A percentile compares a stretch with the other conserved stretches of the same genome.
Conservation (phyloP, 2,113 vertebrate genomes). For the Istiophorus platypterus region DNA sequence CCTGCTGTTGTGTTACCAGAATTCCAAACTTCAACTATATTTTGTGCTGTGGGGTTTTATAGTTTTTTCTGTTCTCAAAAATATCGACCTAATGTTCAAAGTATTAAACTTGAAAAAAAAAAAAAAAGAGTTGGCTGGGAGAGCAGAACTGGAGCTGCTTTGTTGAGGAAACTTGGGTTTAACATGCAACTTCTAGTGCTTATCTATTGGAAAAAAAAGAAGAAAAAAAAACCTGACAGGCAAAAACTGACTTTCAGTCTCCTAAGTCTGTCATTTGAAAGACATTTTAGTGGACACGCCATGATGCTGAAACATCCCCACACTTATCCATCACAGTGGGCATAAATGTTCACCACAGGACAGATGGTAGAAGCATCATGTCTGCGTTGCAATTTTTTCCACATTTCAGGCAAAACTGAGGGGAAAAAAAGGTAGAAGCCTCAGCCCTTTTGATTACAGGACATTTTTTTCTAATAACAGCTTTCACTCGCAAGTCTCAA, state of each 20-base stretch:
- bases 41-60: neutral
- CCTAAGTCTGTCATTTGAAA: neutral
- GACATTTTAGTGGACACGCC: neutral
- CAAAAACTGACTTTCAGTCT: constrained; percentile 2
- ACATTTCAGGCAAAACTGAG: neutral
- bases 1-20: neutral
- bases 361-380: neutral
- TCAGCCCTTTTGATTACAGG: neutral
- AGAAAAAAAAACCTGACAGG: no score
- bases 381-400: neutral
- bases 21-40: neutral
- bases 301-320: neutral
- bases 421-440: neutral
- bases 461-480: neutral
- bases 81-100: neutral
- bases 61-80: neutral
- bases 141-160: neutral
- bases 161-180: neutral
- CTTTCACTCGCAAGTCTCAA: neutral
- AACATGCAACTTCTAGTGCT: neutral
- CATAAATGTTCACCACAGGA: constrained; percentile 1
- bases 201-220: constrained; percentile 32
- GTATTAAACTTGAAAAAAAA: constrained; percentile 2
- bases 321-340: neutral
- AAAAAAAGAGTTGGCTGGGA: no score